Evolutionary conservation across 2,888 invertebrate species (phyloP).

Genomic region (Nymphalis polychloros): DNA sequence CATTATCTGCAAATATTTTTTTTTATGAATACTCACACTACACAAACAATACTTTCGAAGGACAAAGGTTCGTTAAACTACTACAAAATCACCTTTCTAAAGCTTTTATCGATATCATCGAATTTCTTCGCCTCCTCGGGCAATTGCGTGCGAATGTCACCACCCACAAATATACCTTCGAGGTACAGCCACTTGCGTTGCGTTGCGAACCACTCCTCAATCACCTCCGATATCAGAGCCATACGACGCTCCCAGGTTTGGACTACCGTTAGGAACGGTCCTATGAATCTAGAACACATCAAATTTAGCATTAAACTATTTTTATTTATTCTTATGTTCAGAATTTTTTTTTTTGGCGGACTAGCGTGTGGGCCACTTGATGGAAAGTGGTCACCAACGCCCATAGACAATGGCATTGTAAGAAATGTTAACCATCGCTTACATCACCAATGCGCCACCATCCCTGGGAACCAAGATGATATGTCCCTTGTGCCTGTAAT

Average conservation of each 20-base stretch:
- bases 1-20: constrained; percentile 85
- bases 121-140: constrained; percentile 95
- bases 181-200: constrained; percentile 96
- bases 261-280: constrained; percentile 91
- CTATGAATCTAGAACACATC: constrained; percentile 85
- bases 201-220: constrained; percentile 92
- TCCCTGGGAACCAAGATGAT: too few relatives aligned
- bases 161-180: constrained; percentile 95
- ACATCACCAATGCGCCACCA: too few relatives aligned
- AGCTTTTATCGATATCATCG: constrained; percentile 92
- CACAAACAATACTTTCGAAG: too few relatives aligned
- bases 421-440: too few relatives aligned
- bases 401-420: too few relatives aligned
- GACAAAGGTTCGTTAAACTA: too few relatives aligned
- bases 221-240: constrained; percentile 90
- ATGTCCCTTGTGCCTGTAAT: too few relatives aligned
- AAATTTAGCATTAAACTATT: background rate
- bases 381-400: too few relatives aligned
- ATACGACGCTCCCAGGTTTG: constrained; percentile 93
- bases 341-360: too few relatives aligned
- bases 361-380: too few relatives aligned
- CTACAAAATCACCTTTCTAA: constrained; percentile 82
- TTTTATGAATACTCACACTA: background rate
- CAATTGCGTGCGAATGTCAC: constrained; percentile 92
- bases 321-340: too few relatives aligned